Evolutionary conservation across 2,113 vertebrate genomes (phyloP).

Genomic region (Aix galericulata): DNA sequence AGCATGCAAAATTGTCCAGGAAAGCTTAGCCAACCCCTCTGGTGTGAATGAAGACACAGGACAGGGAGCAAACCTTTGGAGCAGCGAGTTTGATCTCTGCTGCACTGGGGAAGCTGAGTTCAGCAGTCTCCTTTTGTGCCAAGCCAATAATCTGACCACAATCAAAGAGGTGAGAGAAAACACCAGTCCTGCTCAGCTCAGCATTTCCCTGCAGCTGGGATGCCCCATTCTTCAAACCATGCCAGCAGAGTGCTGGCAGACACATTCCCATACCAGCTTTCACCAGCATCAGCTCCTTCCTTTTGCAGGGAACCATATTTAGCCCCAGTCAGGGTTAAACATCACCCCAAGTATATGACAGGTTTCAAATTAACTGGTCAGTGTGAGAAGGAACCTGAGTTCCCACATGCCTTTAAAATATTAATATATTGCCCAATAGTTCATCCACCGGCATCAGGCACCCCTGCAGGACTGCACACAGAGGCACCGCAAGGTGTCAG

Average conservation of each 20-base stretch:
- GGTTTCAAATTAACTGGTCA: not conserved
- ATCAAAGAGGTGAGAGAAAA: not conserved
- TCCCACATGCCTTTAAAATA: not conserved
- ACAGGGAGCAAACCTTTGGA: not conserved
- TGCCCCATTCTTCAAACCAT: not conserved
- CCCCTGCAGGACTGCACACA: fast-evolving
- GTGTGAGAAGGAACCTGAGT: not conserved
- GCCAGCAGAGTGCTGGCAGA: not conserved
- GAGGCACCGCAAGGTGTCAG: fast-evolving
- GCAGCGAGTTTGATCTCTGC: not conserved
- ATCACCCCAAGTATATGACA: not conserved
- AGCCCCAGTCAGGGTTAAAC: not conserved
- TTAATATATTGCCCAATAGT: not conserved
- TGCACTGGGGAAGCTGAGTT: not conserved
- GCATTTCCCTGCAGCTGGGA: not conserved
- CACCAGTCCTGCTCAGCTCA: not conserved
- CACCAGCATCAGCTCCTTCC: not conserved
- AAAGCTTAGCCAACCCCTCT: not conserved
- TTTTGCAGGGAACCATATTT: not conserved
- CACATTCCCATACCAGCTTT: not conserved
- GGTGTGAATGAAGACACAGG: not conserved
- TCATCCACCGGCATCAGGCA: fast-evolving
- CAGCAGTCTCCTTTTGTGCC: not conserved
- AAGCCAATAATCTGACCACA: not conserved
- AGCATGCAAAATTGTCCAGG: not conserved